phyloP scores from a whole-genome alignment of 2,888 invertebrate species.

The Mellilla xanthometata region DNA sequence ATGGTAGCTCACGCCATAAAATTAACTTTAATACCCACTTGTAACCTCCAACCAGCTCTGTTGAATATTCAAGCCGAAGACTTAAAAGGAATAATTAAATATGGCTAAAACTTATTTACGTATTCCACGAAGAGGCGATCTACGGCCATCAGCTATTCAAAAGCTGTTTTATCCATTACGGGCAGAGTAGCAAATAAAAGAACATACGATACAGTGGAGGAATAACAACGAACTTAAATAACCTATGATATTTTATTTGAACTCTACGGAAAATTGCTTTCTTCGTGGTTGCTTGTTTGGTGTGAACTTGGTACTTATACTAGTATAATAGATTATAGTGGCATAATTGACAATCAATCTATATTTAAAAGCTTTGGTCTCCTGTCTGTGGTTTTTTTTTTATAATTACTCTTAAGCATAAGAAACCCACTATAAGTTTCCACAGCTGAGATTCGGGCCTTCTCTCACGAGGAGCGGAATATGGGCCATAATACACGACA shows the following conservation, averaged over 20 bases:
- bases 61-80: conserved; percentile 68
- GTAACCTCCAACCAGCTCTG: conserved; percentile 41
- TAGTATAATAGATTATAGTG: too few species aligned
- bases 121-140: conserved; percentile 58
- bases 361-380: too few species aligned
- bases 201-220: conserved; percentile 7
- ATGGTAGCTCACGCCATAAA: conserved; percentile 32
- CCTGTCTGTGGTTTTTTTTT: too few species aligned
- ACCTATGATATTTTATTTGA: background rate
- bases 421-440: too few species aligned
- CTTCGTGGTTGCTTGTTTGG: too few species aligned
- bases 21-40: conserved; percentile 37
- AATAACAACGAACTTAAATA: conserved; percentile 14
- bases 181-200: conserved; percentile 18
- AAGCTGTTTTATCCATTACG: conserved; percentile 64
- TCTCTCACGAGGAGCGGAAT: too few species aligned
- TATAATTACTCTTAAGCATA: too few species aligned
- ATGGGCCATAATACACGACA: too few species aligned
- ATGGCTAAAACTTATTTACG: conserved; percentile 71
- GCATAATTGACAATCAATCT: too few species aligned
- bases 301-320: too few species aligned
- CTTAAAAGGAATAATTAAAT: conserved; percentile 72
- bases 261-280: background rate
- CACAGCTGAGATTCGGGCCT: too few species aligned
- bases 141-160: conserved; percentile 66